A percentile compares a stretch with the other conserved stretches of the same genome.
phyloP scores from a whole-genome alignment of 2,888 invertebrate species.

The Agonopterix subpropinquella region DNA sequence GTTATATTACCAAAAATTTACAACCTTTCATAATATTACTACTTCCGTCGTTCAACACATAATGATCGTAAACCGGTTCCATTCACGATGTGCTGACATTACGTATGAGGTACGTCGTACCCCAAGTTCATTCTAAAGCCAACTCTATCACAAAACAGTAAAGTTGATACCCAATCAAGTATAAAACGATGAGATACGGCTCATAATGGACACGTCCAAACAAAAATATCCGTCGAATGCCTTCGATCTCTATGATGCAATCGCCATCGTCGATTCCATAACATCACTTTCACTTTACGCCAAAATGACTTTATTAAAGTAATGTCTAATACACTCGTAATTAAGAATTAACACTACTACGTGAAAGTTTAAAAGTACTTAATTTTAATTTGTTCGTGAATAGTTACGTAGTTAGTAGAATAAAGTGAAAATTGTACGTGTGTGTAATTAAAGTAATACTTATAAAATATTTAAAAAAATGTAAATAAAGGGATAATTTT shows the following conservation, averaged over 20 bases:
- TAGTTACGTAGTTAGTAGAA: too few relatives aligned
- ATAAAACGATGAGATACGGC: neutral
- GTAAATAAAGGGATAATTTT: too few relatives aligned
- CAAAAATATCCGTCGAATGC: conserved; percentile 16
- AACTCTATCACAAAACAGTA: too few relatives aligned
- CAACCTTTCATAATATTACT: neutral
- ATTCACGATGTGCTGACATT: conserved; percentile 22
- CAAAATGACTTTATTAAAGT: conserved; percentile 6
- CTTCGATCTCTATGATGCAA: conserved; percentile 16
- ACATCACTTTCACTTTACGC: conserved; percentile 15
- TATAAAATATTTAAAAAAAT: too few relatives aligned
- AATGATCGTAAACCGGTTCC: conserved; percentile 33
- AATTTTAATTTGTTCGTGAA: conserved; percentile 14
- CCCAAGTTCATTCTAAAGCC: neutral
- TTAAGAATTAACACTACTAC: conserved; percentile 13
- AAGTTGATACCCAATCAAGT: too few relatives aligned
- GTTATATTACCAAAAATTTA: conserved; percentile 1
- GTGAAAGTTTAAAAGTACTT: conserved; percentile 27
- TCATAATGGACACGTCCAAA: conserved; percentile 39
- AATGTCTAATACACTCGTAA: conserved; percentile 9
- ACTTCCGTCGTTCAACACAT: conserved; percentile 13
- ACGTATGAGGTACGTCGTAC: conserved; percentile 20
- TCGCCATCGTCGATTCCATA: conserved; percentile 13
- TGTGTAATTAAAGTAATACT: too few relatives aligned
- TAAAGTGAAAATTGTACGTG: too few relatives aligned